Percentiles rank a stretch among this genome's conserved stretches.
phyloP scores from a whole-genome alignment of 2,888 invertebrate genomes.

The Eutolmus rufibarbis region DNA sequence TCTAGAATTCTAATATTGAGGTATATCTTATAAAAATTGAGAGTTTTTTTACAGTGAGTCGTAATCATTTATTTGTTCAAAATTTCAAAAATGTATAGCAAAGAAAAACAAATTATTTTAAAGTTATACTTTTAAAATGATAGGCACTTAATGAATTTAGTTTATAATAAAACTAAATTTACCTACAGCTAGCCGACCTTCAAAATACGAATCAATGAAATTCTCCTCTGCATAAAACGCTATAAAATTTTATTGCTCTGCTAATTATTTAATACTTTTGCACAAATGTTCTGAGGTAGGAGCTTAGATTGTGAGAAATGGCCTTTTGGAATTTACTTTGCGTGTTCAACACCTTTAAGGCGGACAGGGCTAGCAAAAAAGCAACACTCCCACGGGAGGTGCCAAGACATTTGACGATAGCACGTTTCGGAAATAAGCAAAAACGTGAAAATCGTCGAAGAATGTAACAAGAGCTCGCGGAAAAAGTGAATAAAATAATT shows the following conservation, averaged over 20 bases:
- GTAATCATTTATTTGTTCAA: too few relatives aligned
- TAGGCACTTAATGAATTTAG: too few relatives aligned
- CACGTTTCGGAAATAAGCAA: background rate
- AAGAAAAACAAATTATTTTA: too few relatives aligned
- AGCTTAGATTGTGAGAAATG: slow-evolving; percentile 18
- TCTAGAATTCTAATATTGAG: too few relatives aligned
- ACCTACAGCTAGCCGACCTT: too few relatives aligned
- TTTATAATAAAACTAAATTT: too few relatives aligned
- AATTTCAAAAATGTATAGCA: too few relatives aligned
- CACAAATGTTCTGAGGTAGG: background rate
- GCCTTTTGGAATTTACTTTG: slow-evolving; percentile 22
- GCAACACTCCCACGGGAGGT: background rate
- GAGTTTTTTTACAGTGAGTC: too few relatives aligned
- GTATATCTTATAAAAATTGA: too few relatives aligned
- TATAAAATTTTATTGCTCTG: background rate
- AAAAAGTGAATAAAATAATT: slow-evolving; percentile 29
- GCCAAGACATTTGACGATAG: background rate
- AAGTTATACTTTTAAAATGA: too few relatives aligned
- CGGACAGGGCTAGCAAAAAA: background rate
- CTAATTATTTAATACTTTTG: background rate
- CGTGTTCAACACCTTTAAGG: slow-evolving; percentile 24
- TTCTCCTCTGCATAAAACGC: background rate
- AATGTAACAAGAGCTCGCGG: background rate
- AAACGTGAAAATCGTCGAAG: background rate
- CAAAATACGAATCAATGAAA: background rate